Evolutionary conservation across 2,888 invertebrate genomes (phyloP).

Genomic region (Mythimna loreyi): DNA sequence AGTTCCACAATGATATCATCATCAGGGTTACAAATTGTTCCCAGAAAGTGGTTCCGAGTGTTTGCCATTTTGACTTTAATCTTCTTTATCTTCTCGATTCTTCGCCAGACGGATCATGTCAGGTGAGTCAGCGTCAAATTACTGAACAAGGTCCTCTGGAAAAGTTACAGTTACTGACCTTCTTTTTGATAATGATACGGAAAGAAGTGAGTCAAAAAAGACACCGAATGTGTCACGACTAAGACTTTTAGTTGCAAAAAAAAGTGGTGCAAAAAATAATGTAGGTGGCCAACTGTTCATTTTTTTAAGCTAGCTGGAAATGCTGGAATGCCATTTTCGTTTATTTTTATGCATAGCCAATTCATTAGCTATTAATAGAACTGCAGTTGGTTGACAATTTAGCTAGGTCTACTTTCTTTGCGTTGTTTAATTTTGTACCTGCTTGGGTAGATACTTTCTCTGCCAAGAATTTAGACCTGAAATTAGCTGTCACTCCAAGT

Average conservation of each 20-base stretch:
- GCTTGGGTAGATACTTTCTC: background rate
- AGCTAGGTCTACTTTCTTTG: background rate
- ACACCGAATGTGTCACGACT: background rate
- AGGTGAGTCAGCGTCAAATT: slow-evolving; percentile 70
- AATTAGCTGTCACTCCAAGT: slow-evolving; percentile 1
- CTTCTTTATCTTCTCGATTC: slow-evolving; percentile 64
- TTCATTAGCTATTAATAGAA: background rate
- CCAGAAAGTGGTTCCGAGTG: slow-evolving; percentile 73
- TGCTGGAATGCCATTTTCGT: background rate
- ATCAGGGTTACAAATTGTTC: slow-evolving; percentile 67
- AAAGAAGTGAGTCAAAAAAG: slow-evolving; percentile 9
- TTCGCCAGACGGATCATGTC: slow-evolving; percentile 49
- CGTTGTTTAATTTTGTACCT: background rate
- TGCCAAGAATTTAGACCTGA: background rate
- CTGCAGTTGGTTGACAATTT: background rate
- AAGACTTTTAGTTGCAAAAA: background rate
- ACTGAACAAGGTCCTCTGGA: background rate
- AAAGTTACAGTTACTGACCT: slow-evolving; percentile 19
- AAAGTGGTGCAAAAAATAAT: background rate
- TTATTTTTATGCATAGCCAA: background rate
- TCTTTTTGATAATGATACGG: slow-evolving; percentile 1
- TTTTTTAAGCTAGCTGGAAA: background rate
- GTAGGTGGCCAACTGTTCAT: slow-evolving; percentile 2
- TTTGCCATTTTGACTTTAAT: slow-evolving; percentile 69
- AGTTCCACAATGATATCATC: slow-evolving; percentile 75